Evolutionary conservation across 2,113 vertebrate species (phyloP).

Genomic region (Mungos mungo): DNA sequence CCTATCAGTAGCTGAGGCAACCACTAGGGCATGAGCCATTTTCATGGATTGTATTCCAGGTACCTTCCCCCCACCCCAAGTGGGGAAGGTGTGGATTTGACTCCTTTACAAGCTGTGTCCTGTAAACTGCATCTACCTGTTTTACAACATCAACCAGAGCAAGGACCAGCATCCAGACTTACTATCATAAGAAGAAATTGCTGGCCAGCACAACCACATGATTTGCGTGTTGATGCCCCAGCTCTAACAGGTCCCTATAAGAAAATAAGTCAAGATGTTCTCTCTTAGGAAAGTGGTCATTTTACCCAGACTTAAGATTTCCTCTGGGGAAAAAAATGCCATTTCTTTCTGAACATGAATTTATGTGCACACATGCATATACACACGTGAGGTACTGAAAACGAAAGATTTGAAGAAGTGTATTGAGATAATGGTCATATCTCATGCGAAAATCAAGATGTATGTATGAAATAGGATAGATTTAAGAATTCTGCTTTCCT

Average conservation of each 20-base stretch:
- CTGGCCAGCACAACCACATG: not conserved
- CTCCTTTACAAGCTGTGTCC: not conserved
- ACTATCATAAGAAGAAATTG: not conserved
- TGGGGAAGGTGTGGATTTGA: not conserved
- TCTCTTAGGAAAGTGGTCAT: not conserved
- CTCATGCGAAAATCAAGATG: slow-evolving; percentile 36
- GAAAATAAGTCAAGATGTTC: not conserved
- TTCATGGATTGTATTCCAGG: not conserved
- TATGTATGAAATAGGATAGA: not conserved
- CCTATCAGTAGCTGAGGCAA: not conserved
- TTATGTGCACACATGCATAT: not conserved
- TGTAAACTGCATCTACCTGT: not conserved
- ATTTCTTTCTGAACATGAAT: not conserved
- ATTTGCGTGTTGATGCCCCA: not conserved
- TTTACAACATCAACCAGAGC: not conserved
- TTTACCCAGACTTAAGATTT: not conserved
- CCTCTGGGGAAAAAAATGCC: not conserved
- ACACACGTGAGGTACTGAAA: not conserved
- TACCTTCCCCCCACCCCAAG: no score
- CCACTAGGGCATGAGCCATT: not conserved
- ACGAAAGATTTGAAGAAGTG: not conserved
- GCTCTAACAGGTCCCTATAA: not conserved
- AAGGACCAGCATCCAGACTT: not conserved
- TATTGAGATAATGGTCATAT: slow-evolving; percentile 37
- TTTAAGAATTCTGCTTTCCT: slow-evolving; percentile 31